A percentile compares a stretch with the other conserved stretches of the same genome.
These are phyloP conservation scores for Diplogasteroides magnus DNA, from an alignment of 1,140 invertebrate species.

Conservation along the genomic window DNA sequence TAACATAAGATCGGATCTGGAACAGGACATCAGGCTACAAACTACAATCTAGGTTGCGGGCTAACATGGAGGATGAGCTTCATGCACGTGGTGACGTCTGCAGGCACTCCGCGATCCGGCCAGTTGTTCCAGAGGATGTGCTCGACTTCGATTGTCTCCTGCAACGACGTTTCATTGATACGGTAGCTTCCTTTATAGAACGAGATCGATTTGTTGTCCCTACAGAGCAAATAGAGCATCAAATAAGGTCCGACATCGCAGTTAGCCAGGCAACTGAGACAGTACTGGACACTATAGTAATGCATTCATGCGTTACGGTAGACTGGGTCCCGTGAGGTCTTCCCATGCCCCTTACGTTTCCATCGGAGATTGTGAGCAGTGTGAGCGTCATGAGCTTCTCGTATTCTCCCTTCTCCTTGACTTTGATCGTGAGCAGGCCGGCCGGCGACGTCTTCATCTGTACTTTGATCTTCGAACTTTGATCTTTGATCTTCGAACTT, in stretches of 20 bases:
- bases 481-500: not conserved
- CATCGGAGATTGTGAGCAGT: not conserved
- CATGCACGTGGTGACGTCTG: constrained; percentile 9
- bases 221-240: not conserved
- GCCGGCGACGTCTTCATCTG: too few species aligned
- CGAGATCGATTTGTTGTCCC: not conserved
- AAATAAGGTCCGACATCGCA: not conserved
- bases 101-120: constrained; percentile 34
- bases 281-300: not conserved
- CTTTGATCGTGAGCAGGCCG: not conserved
- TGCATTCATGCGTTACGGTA: too few species aligned
- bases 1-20: too few species aligned
- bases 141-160: constrained; percentile 1
- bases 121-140: constrained; percentile 21
- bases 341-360: not conserved
- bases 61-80: constrained; percentile 15
- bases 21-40: too few species aligned
- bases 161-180: not conserved
- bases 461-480: not conserved
- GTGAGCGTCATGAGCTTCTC: not conserved
- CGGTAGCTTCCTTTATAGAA: not conserved
- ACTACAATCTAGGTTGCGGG: not conserved
- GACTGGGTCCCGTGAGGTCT: too few species aligned
- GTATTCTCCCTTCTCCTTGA: not conserved
- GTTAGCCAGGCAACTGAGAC: not conserved